phyloP scores from a whole-genome alignment of 2,888 invertebrate species.

The Synanthedon myopaeformis region DNA sequence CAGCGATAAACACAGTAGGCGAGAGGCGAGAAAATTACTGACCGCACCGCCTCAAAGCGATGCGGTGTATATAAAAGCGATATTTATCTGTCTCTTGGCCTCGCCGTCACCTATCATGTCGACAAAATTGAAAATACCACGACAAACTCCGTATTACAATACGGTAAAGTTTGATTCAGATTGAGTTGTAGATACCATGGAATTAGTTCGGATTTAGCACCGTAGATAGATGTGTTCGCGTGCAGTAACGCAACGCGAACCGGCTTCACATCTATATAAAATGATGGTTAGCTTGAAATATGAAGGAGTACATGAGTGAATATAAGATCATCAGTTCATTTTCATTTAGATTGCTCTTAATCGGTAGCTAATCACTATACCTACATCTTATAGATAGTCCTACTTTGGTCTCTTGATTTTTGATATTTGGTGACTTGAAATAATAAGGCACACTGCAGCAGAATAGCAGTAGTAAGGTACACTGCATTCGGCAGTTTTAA shows the following conservation, averaged over 20 bases:
- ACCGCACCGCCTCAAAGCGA: slow-evolving; percentile 39
- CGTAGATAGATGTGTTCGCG: slow-evolving; percentile 31
- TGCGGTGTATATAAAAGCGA: slow-evolving; percentile 23
- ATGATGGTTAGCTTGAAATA: neutral
- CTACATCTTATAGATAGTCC: too few species aligned
- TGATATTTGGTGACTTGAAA: too few species aligned
- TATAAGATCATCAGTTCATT: too few species aligned
- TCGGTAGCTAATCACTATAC: too few species aligned
- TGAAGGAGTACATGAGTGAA: too few species aligned
- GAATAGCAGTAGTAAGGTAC: too few species aligned
- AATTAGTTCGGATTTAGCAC: slow-evolving; percentile 16
- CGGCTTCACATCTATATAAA: slow-evolving; percentile 12
- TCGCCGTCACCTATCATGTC: slow-evolving; percentile 38
- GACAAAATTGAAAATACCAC: slow-evolving; percentile 14
- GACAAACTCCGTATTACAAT: slow-evolving; percentile 1
- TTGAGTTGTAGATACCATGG: slow-evolving; percentile 3
- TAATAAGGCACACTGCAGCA: too few species aligned
- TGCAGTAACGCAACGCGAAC: slow-evolving; percentile 38
- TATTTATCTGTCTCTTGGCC: slow-evolving; percentile 50
- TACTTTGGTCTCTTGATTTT: too few species aligned
- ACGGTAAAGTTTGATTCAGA: slow-evolving; percentile 14
- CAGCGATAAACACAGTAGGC: slow-evolving; percentile 5
- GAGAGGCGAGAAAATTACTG: slow-evolving; percentile 23
- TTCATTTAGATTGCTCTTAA: too few species aligned
- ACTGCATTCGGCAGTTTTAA: too few species aligned